Percentiles rank a stretch among this genome's conserved stretches.
phyloP scores from a whole-genome alignment of 2,113 vertebrate species.

The Chunga burmeisteri region DNA sequence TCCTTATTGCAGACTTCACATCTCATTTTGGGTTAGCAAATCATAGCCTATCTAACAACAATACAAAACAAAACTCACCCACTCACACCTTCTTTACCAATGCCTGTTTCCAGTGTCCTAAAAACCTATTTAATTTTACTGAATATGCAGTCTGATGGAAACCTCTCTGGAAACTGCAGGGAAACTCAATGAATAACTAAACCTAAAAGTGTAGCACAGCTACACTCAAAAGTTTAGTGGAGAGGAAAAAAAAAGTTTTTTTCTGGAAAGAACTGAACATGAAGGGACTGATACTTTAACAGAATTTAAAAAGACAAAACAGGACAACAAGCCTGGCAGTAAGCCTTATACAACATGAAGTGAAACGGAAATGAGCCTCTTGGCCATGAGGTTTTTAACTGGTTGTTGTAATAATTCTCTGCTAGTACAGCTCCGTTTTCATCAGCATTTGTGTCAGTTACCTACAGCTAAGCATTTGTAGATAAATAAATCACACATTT shows the following conservation, averaged over 20 bases:
- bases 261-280: neutral
- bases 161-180: neutral
- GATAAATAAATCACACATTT: neutral
- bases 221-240: neutral
- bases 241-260: neutral
- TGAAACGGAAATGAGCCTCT: neutral
- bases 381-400: neutral
- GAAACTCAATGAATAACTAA: neutral
- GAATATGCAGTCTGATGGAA: neutral
- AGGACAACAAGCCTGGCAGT: neutral
- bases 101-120: neutral
- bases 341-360: neutral
- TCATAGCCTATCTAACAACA: neutral
- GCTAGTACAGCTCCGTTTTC: neutral
- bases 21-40: neutral
- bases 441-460: neutral
- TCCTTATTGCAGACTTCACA: neutral
- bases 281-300: neutral
- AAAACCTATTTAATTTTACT: slow-evolving; percentile 7
- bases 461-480: neutral
- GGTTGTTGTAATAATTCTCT: neutral
- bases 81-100: neutral
- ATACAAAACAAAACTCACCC: neutral
- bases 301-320: neutral
- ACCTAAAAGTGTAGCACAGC: neutral